These are phyloP conservation scores for Odobenus rosmarus DNA, from an alignment of 2,113 vertebrate species.

Conservation along the genomic window DNA sequence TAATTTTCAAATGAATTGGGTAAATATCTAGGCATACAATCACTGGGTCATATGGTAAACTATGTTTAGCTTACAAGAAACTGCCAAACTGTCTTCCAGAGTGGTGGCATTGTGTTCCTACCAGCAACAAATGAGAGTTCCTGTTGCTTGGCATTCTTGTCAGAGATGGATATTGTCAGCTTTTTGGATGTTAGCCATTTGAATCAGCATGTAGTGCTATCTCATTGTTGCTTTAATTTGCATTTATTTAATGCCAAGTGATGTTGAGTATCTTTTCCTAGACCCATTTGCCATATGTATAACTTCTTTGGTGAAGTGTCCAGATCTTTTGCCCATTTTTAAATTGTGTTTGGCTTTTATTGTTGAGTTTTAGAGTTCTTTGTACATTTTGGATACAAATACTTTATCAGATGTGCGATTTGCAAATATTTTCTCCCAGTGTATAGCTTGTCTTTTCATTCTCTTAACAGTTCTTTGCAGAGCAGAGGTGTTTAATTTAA, in stretches of 20 bases:
- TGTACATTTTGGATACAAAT: not conserved
- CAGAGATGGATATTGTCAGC: not conserved
- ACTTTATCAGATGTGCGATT: not conserved
- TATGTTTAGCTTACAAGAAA: not conserved
- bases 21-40: slow-evolving; percentile 6
- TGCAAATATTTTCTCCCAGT: slow-evolving; percentile 19
- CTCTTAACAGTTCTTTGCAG: not conserved
- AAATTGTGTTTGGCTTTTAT: not conserved
- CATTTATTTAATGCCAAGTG: not conserved
- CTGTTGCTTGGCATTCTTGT: not conserved
- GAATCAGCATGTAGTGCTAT: not conserved
- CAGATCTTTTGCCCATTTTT: not conserved
- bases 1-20: slow-evolving; percentile 42
- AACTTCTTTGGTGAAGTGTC: not conserved
- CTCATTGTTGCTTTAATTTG: not conserved
- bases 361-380: not conserved
- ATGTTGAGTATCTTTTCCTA: not conserved
- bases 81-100: not conserved
- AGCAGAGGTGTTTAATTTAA: not conserved
- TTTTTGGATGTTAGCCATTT: not conserved
- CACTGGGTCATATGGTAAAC: not conserved
- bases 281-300: not conserved
- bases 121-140: not conserved
- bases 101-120: not conserved
- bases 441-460: not conserved